Conservation (phyloP, 2,113 vertebrate species). For the Pipa parva region DNA sequence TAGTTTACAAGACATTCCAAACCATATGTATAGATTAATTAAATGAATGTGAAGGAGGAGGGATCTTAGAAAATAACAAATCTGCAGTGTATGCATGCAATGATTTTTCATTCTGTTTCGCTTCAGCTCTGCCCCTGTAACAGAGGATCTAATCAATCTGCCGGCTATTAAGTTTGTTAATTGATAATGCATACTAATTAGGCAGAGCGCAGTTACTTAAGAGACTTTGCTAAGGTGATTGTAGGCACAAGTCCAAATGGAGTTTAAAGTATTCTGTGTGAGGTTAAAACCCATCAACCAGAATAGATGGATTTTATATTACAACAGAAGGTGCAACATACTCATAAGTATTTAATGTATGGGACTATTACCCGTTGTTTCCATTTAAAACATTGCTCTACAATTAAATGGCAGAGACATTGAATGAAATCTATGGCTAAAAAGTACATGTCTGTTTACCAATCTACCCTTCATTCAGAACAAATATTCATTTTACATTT, state of each 20-base stretch:
- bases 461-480: slow-evolving; percentile 49
- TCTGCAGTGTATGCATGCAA: slow-evolving; percentile 74
- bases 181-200: slow-evolving; percentile 99
- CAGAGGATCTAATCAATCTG: slow-evolving; percentile 99
- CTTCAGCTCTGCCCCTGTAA: slow-evolving; percentile 95
- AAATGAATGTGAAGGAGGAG: slow-evolving; percentile 88
- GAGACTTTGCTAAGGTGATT: slow-evolving; percentile 99
- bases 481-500: slow-evolving; percentile 57
- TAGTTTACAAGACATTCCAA: slow-evolving; percentile 82
- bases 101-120: slow-evolving; percentile 98
- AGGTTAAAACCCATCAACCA: slow-evolving; percentile 97
- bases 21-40: slow-evolving; percentile 96
- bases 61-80: slow-evolving; percentile 82
- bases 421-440: slow-evolving; percentile 52
- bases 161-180: slow-evolving; percentile 99
- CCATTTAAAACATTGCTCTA: slow-evolving; percentile 59
- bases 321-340: slow-evolving; percentile 79
- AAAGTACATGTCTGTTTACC: slow-evolving; percentile 28
- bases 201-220: slow-evolving; percentile 94
- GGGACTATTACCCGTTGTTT: slow-evolving; percentile 70
- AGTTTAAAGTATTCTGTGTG: slow-evolving; percentile 97
- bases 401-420: slow-evolving; percentile 61
- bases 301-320: slow-evolving; percentile 85
- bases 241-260: slow-evolving; percentile 98
- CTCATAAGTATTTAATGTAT: slow-evolving; percentile 77